These are phyloP conservation scores for Bos javanicus DNA, from an alignment of 2,113 vertebrate genomes.

Conservation along the genomic window DNA sequence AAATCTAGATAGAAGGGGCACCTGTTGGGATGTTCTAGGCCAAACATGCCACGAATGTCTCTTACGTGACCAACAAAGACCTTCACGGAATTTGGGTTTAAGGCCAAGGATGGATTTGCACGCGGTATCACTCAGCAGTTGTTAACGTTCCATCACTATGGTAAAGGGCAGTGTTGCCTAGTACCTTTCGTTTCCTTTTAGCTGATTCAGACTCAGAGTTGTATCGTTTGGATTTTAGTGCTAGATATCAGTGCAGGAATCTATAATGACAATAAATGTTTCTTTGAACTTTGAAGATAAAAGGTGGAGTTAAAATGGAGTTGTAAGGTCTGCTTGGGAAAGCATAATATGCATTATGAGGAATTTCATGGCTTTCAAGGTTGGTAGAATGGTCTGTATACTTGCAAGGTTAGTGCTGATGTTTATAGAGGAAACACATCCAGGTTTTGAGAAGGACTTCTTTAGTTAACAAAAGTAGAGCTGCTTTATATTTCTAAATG, in stretches of 20 bases:
- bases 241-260: background rate
- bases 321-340: background rate
- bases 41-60: background rate
- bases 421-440: background rate
- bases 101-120: background rate
- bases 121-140: background rate
- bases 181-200: background rate
- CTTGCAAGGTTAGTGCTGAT: background rate
- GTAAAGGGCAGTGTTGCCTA: background rate
- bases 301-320: background rate
- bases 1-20: background rate
- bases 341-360: background rate
- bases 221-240: background rate
- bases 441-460: background rate
- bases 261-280: background rate
- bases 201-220: background rate
- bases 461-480: background rate
- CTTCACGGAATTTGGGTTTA: background rate
- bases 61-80: background rate
- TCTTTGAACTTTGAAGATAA: conserved; percentile 14
- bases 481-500: background rate
- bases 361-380: background rate
- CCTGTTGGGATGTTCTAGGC: background rate
- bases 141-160: background rate
- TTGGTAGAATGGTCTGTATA: background rate